Evolutionary conservation across 2,113 vertebrate species (phyloP), one percentile per base, ranked within the genome.

Genomic region (Hemibagrus wyckioides): DNA sequence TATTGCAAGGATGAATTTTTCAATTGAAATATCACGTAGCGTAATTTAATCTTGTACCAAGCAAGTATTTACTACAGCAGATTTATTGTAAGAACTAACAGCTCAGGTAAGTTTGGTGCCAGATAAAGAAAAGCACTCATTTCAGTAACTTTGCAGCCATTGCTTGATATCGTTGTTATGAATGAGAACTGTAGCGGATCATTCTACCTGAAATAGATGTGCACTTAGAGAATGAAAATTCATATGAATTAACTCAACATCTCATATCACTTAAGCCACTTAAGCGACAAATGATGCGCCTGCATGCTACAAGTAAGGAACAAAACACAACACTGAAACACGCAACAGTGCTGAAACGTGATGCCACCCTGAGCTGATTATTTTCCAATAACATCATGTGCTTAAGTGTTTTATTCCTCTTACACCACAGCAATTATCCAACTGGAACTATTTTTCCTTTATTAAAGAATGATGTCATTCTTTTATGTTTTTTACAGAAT

Each of bases 171-270:
- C 54, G 28, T 4, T 81, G 19, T 75, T 76, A n/a, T 76, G 11
- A 14, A 48, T 48, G 1, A 48, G 13, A 5, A 28, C 44, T 75
- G 71, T 28, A 75, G 10, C 44, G 3, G 14, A 30, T 19, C 14
- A 30, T 77, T 52, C n/a, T 17, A 48, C 10, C 41, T 7, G 5
- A n/a, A 76, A 76, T 76, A 76, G 9, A 73, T 25, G 39, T 25
- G 3, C 21, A 25, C 7, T 50, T 7, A 28, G 44, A 44, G 14
- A 9, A 75, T 2, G 1, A 44, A 75, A 76, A 28, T 44, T 6
- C 28, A 14, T 19, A 59, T 83, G 33, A 71, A 86, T 79, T 86
- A 5, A 21, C 71, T 59, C 59, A 83, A 30, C 61, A 69, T 85
- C 82, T 86, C 61, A 15, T 57, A 80, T 75, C 67, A 89, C 63